Conservation (phyloP, 1,140 invertebrate species). For the Aphaenogaster ashmeadi region DNA sequence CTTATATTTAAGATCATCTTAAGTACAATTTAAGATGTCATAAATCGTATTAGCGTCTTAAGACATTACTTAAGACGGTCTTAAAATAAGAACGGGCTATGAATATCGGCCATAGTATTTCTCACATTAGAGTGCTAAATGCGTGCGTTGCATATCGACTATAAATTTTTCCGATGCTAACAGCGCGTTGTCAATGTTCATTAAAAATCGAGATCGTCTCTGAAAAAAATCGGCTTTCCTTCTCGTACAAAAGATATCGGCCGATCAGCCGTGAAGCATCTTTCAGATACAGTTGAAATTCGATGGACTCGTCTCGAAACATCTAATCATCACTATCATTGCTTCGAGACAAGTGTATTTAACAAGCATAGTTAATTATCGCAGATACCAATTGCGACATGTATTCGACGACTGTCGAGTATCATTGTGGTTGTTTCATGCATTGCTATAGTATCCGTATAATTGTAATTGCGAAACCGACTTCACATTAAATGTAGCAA, state of each 20-base stretch:
- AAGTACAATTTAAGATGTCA: too few species aligned
- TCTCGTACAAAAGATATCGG: conserved; percentile 10
- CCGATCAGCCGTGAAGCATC: background rate
- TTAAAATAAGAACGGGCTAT: too few species aligned
- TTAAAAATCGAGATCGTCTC: conserved; percentile 9
- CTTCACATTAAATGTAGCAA: conserved; percentile 19
- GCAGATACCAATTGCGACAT: background rate
- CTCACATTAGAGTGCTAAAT: conserved; percentile 13
- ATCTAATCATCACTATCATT: background rate
- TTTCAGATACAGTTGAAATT: conserved; percentile 25
- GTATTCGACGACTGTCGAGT: too few species aligned
- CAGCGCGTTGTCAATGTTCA: background rate
- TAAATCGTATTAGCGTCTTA: too few species aligned
- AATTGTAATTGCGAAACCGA: background rate
- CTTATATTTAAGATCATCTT: too few species aligned
- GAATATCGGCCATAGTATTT: background rate
- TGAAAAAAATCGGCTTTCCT: background rate
- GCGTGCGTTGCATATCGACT: background rate
- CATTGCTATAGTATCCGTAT: background rate
- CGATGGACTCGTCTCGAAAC: background rate
- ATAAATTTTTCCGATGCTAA: conserved; percentile 36
- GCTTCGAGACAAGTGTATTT: background rate
- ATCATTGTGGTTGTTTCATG: background rate
- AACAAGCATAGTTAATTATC: background rate
- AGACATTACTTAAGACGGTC: too few species aligned